Base-by-base conservation (phyloP, 2,888 invertebrate genomes). In the Amblyjoppa proteus region DNA sequence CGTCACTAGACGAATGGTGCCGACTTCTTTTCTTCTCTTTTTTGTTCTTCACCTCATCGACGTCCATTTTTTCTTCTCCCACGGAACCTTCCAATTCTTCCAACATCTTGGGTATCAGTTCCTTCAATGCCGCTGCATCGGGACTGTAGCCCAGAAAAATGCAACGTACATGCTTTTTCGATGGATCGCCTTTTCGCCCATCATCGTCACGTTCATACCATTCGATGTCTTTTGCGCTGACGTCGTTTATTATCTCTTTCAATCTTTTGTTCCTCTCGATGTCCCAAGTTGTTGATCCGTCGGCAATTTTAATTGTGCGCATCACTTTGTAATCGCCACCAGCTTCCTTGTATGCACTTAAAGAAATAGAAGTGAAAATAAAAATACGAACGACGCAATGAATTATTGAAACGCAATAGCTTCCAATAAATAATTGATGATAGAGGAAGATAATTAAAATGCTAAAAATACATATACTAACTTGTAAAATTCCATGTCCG, bases 71-170 rank as follows among this genome's bases (percentile, higher is more conserved):
- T n/a, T 87, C 87, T 2, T 71, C 49, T 5, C n/a, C 58, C 0
- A 68, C 75, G 0, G n/a, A 41, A 7, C 64, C 3, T 61, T 41
- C 87, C 4, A 88, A 88, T 53, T 83, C 89, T 31, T 90, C 88
- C 4, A 84, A 75, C 41, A 88, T 87, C 53, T 90, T 88, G 0
- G 77, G 6, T 4, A 87, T 56, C 13, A 91, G 73, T 20, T 89
- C 88, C 70, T 88, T 90, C 49, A 92, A 16, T 51, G 90, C 91
- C 0, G 85, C 34, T 0, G 96, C 95, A 86, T 97, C 97, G 0
- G 97, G 97, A 76, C 97, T 97, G 91, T 97, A 97, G 0, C 96
- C 97, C 96, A 97, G 96, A 66, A 97, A 94, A 70, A 97, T 95
- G 91, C 97, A 94, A 89, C 96, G 94, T 81, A 96, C 88, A 89